Conservation (phyloP, 2,113 vertebrate species). For the Bettongia penicillata region DNA sequence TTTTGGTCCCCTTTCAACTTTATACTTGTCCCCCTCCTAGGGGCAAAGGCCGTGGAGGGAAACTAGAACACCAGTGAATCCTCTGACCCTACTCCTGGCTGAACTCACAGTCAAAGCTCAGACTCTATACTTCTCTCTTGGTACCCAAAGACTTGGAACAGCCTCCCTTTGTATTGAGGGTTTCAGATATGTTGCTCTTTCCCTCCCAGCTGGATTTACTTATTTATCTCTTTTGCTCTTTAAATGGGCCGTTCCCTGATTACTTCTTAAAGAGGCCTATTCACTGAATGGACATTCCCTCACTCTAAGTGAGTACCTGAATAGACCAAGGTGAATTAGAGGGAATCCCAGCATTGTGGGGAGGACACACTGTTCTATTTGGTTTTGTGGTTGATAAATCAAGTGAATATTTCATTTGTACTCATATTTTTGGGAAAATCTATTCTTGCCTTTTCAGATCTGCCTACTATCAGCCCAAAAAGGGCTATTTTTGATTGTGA, state of each 20-base stretch:
- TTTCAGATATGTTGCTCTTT: background rate
- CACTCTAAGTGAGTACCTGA: too few relatives aligned
- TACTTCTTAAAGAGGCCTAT: too few relatives aligned
- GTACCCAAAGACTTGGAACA: background rate
- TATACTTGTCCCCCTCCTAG: background rate
- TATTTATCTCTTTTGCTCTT: too few relatives aligned
- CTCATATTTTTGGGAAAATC: background rate
- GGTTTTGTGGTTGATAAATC: background rate
- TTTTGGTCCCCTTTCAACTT: conserved; percentile 32
- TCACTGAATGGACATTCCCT: too few relatives aligned
- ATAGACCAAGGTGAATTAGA: too few relatives aligned
- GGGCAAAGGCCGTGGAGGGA: background rate
- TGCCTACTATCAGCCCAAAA: background rate
- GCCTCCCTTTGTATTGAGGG: background rate
- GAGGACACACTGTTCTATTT: too few relatives aligned
- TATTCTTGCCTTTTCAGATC: background rate
- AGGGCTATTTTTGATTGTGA: background rate
- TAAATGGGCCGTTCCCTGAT: too few relatives aligned
- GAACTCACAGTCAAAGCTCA: background rate
- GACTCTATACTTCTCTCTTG: background rate
- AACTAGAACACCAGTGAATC: background rate
- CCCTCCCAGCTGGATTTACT: too few relatives aligned
- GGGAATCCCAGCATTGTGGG: too few relatives aligned
- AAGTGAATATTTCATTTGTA: background rate
- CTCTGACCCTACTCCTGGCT: background rate